Percentiles rank a stretch among this genome's conserved stretches.
Conservation (phyloP, 2,113 vertebrate genomes). For the Clinocottus analis region DNA sequence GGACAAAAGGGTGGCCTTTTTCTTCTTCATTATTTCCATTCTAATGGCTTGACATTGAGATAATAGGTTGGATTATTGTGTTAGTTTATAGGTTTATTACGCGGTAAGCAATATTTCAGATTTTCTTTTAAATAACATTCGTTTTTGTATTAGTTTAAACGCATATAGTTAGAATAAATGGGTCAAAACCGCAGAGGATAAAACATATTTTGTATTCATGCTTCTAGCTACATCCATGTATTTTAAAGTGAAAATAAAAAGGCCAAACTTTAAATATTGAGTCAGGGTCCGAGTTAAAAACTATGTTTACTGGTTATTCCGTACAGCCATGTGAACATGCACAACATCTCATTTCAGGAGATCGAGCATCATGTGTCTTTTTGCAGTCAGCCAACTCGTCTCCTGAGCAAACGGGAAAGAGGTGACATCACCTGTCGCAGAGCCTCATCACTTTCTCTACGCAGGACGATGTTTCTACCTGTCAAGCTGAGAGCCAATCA, state of each 20-base stretch:
- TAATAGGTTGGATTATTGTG: background rate
- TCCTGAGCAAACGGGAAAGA: background rate
- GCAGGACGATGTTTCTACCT: slow-evolving; percentile 24
- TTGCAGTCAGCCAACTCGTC: background rate
- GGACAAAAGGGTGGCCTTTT: background rate
- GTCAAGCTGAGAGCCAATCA: slow-evolving; percentile 16
- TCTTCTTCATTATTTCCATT: background rate
- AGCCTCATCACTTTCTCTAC: background rate
- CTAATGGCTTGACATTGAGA: background rate
- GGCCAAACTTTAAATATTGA: background rate
- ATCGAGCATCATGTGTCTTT: background rate
- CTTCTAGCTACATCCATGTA: background rate
- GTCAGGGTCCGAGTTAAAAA: background rate
- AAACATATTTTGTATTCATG: background rate
- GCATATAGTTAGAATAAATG: background rate
- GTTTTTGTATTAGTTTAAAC: background rate
- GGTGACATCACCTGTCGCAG: background rate
- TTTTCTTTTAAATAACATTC: background rate
- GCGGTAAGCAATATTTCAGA: too few relatives aligned
- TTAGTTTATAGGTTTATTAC: background rate
- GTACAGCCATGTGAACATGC: background rate
- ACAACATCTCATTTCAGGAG: background rate
- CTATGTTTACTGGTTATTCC: background rate
- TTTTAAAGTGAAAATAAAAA: background rate
- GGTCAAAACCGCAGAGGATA: background rate